These are phyloP conservation scores for Deilephila porcellus DNA, from an alignment of 2,888 invertebrate species.

Conservation along the genomic window DNA sequence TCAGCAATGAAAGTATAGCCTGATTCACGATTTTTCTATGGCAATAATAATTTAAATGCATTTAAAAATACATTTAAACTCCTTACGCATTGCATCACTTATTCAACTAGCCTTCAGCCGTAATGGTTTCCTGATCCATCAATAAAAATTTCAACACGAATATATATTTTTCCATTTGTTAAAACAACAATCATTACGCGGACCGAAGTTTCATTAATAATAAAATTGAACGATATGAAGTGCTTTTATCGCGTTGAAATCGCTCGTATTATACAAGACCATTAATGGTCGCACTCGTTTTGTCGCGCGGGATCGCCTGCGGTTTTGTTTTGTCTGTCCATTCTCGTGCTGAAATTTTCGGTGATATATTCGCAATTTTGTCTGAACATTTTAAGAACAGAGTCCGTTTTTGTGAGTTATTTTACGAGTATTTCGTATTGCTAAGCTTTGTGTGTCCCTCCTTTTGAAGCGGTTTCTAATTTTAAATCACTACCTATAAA, in stretches of 20 bases:
- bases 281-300: conserved; percentile 1
- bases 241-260: conserved; percentile 25
- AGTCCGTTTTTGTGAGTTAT: no score
- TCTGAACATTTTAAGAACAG: no score
- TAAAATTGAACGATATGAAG: conserved; percentile 18
- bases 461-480: no score
- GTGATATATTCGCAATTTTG: no score
- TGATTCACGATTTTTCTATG: not conserved
- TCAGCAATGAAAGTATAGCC: no score
- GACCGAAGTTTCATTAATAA: conserved; percentile 27
- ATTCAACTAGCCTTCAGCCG: not conserved
- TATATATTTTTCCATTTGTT: conserved; percentile 20
- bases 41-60: not conserved
- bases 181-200: conserved; percentile 25
- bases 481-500: no score
- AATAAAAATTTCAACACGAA: conserved; percentile 10
- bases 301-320: not conserved
- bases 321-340: not conserved
- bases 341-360: not conserved
- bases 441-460: no score
- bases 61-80: not conserved
- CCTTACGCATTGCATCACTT: not conserved
- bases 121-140: conserved; percentile 9
- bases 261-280: conserved; percentile 10
- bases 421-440: no score